Conservation (phyloP, 2,888 invertebrate genomes). For the Oligia fasciuncula region DNA sequence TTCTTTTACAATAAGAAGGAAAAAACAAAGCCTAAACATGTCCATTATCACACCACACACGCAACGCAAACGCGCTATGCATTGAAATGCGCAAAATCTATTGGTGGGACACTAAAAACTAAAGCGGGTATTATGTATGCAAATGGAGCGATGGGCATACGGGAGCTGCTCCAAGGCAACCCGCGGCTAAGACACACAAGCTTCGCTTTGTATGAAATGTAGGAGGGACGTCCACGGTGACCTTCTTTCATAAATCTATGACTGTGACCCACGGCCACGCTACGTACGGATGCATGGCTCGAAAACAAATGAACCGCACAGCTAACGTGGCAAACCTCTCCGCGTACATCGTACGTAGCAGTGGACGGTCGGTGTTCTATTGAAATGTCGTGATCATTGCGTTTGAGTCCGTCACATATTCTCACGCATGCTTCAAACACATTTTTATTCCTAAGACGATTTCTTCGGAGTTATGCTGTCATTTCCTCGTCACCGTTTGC, state of each 20-base stretch:
- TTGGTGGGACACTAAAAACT: constrained; percentile 12
- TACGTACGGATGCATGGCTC: not conserved
- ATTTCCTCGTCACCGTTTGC: constrained; percentile 45
- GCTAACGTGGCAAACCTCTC: not conserved
- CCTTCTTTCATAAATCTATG: no score
- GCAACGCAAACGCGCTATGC: constrained; percentile 16
- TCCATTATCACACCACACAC: constrained; percentile 33
- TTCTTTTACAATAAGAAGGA: constrained; percentile 22
- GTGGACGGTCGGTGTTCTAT: not conserved
- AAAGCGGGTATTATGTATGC: constrained; percentile 34
- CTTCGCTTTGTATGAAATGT: not conserved
- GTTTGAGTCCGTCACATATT: constrained; percentile 68
- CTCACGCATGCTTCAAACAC: constrained; percentile 72
- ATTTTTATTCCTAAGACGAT: constrained; percentile 80
- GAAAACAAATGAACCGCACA: not conserved
- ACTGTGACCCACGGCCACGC: not conserved
- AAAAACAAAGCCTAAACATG: constrained; percentile 28
- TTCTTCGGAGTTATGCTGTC: constrained; percentile 75
- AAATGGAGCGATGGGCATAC: constrained; percentile 24
- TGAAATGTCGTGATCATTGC: constrained; percentile 47
- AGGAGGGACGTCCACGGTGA: not conserved
- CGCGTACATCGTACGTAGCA: not conserved
- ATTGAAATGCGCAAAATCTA: constrained; percentile 32
- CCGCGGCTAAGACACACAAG: not conserved
- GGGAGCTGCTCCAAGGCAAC: not conserved